A percentile compares a stretch with the other conserved stretches of the same genome.
phyloP scores from a whole-genome alignment of 2,888 invertebrate species.

The Ornithoptera priamus region DNA sequence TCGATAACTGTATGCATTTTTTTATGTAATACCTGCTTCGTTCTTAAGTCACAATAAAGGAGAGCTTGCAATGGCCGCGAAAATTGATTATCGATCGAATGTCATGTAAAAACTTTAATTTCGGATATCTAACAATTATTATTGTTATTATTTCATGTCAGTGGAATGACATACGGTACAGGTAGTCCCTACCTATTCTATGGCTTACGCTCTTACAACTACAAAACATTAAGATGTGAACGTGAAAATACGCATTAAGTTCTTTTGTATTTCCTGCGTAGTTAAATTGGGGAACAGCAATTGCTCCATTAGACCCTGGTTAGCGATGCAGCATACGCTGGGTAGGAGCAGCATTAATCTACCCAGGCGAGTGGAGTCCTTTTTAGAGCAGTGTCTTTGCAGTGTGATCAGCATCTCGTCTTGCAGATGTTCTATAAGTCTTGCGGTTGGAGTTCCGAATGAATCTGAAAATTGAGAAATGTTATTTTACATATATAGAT shows the following conservation, averaged over 20 bases:
- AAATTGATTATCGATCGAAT: too few relatives aligned
- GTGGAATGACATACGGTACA: too few relatives aligned
- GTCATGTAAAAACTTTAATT: too few relatives aligned
- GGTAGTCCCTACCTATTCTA: too few relatives aligned
- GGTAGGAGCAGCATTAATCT: constrained; percentile 87
- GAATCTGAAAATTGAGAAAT: constrained; percentile 44
- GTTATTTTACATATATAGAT: too few relatives aligned
- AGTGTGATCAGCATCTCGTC: constrained; percentile 90
- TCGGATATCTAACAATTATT: too few relatives aligned
- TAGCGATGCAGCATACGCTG: constrained; percentile 72
- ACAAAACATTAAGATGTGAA: constrained; percentile 48
- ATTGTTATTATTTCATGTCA: too few relatives aligned
- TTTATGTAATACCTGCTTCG: too few relatives aligned
- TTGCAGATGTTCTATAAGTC: constrained; percentile 84
- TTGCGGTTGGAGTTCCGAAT: constrained; percentile 40
- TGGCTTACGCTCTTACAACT: too few relatives aligned
- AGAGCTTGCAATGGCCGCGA: too few relatives aligned
- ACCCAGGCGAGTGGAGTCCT: constrained; percentile 82
- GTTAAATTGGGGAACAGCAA: constrained; percentile 87
- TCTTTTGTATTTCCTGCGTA: constrained; percentile 51
- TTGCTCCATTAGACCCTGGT: constrained; percentile 74
- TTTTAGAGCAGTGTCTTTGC: constrained; percentile 83
- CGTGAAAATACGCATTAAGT: constrained; percentile 57
- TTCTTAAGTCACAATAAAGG: too few relatives aligned
- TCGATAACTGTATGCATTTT: too few relatives aligned